phyloP scores from a whole-genome alignment of 2,113 vertebrate species.

The Gymnorhina tibicen region DNA sequence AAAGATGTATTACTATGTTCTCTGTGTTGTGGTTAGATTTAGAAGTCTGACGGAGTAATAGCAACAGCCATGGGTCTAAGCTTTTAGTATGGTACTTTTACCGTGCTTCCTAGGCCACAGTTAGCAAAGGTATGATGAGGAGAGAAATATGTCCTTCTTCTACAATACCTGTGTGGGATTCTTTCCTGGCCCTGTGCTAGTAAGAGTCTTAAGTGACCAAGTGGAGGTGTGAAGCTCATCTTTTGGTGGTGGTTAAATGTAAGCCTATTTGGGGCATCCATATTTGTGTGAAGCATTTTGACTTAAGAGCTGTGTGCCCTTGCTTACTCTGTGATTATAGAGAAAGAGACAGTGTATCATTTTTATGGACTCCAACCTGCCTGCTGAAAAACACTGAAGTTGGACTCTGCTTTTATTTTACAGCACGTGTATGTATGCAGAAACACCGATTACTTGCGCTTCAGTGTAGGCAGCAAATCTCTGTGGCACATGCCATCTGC shows the following conservation, averaged over 20 bases:
- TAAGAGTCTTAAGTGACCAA: neutral
- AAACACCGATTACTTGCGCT: neutral
- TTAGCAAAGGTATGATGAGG: neutral
- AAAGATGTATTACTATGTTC: neutral
- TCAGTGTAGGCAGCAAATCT: neutral
- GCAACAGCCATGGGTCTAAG: neutral
- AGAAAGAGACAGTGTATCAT: neutral
- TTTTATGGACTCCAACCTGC: neutral
- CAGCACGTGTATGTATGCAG: rapidly evolving
- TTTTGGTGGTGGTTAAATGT: neutral
- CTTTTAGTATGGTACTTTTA: neutral
- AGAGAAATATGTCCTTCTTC: neutral
- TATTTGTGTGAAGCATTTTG: neutral
- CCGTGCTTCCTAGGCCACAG: neutral
- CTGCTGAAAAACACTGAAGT: neutral
- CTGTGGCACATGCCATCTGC: neutral
- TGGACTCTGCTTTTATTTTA: neutral
- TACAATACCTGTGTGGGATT: neutral
- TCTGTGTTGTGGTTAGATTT: neutral
- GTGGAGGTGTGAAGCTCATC: neutral
- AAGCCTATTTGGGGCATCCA: rapidly evolving
- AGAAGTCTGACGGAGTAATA: neutral
- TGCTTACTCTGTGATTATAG: neutral
- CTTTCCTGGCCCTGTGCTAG: neutral
- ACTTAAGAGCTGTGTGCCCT: neutral